Evolutionary conservation across 2,113 vertebrate genomes (phyloP).

Genomic region (Catharus bicknelli): DNA sequence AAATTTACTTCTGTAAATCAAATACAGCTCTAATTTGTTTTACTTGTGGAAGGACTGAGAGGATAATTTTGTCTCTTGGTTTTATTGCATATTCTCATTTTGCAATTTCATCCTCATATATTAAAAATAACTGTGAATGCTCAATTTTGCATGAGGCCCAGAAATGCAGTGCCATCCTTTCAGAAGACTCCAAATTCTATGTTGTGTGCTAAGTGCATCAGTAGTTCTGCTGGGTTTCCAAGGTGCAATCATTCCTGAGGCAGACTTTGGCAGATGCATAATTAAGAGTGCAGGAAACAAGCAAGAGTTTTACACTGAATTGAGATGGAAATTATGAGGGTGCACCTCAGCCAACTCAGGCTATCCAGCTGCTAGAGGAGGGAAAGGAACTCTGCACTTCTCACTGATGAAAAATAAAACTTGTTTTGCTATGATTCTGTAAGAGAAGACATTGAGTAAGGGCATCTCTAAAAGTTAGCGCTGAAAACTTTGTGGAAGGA

Average conservation of each 20-base stretch:
- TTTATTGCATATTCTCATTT: background rate
- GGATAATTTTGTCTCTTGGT: background rate
- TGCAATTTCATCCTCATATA: background rate
- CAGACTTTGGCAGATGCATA: background rate
- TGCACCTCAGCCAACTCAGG: background rate
- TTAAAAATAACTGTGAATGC: background rate
- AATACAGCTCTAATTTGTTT: background rate
- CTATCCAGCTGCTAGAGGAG: background rate
- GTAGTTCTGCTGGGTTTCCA: background rate
- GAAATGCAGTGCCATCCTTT: background rate
- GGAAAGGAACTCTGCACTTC: background rate
- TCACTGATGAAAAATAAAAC: background rate
- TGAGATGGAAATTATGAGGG: background rate
- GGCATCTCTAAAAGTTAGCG: background rate
- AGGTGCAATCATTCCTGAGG: background rate
- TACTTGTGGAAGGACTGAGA: background rate
- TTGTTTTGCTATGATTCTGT: background rate
- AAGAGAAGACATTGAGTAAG: background rate
- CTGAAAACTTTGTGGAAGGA: background rate
- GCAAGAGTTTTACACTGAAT: background rate
- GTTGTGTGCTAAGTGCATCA: background rate
- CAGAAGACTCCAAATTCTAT: background rate
- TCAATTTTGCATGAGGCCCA: background rate
- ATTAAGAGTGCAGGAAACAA: background rate
- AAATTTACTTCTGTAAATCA: background rate